These are phyloP conservation scores for Drosophila nikananu DNA, from an alignment of 1,140 invertebrate species.

Conservation along the genomic window DNA sequence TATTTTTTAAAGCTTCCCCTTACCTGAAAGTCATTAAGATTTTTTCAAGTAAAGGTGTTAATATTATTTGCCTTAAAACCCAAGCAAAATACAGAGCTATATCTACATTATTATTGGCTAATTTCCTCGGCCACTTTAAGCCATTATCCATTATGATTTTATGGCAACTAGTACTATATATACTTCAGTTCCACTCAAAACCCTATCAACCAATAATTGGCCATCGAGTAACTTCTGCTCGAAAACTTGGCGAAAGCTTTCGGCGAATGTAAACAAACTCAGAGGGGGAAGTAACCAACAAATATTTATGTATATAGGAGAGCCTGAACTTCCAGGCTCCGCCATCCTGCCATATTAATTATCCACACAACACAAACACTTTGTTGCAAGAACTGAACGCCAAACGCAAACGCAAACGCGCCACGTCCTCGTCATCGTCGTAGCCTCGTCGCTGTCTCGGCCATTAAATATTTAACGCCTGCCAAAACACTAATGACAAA, in stretches of 20 bases:
- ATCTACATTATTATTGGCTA: constrained; percentile 5
- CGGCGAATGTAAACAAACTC: constrained; percentile 34
- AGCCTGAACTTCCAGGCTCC: not conserved
- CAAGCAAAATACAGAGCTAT: not conserved
- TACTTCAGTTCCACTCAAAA: constrained; percentile 13
- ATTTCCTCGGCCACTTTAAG: not conserved
- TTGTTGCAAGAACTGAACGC: constrained; percentile 61
- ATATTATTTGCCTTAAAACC: not conserved
- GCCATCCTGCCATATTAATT: constrained; percentile 66
- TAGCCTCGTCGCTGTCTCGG: constrained; percentile 32
- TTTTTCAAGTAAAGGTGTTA: not conserved
- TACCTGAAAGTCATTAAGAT: not conserved
- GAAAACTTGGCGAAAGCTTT: constrained; percentile 40
- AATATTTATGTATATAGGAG: constrained; percentile 1
- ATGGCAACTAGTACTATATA: constrained; percentile 8
- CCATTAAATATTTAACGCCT: constrained; percentile 82
- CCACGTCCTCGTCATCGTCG: not conserved
- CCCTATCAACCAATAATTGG: constrained; percentile 45
- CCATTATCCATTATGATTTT: constrained; percentile 30
- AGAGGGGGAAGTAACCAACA: not conserved
- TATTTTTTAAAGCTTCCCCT: not conserved
- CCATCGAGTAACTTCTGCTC: constrained; percentile 36
- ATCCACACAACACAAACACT: constrained; percentile 76
- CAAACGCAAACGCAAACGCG: constrained; percentile 5
- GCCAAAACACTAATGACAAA: constrained; percentile 82